These are phyloP conservation scores for Diplazon laetatorius DNA, from an alignment of 2,888 invertebrate species.

Conservation along the genomic window DNA sequence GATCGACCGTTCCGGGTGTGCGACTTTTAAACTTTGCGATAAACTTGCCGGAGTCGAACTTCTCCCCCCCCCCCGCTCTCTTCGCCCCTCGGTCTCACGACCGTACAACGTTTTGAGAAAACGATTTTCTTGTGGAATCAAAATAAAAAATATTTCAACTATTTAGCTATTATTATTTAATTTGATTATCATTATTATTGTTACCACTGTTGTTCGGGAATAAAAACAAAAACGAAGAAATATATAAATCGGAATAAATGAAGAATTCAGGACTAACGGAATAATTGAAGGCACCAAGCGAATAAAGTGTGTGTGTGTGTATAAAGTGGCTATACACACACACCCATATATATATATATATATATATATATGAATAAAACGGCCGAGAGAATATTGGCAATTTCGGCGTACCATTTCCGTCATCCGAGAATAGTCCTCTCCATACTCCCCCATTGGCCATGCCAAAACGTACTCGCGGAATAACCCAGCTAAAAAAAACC, in stretches of 20 bases:
- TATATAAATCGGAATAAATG: conserved; percentile 11
- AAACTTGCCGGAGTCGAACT: conserved; percentile 20
- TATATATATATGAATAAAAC: neutral
- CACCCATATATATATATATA: neutral
- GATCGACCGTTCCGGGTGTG: conserved; percentile 24
- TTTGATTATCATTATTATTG: too few species aligned
- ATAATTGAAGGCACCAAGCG: neutral
- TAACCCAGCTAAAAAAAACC: too few species aligned
- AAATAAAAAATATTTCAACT: too few species aligned
- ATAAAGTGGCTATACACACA: neutral
- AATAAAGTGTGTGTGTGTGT: too few species aligned
- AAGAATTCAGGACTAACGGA: neutral
- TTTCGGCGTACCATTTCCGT: neutral
- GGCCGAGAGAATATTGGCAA: conserved; percentile 20
- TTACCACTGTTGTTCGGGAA: neutral
- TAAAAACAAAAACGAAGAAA: neutral
- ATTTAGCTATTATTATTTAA: too few species aligned
- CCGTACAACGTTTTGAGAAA: too few species aligned
- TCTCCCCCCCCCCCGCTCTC: too few species aligned
- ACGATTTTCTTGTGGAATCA: too few species aligned
- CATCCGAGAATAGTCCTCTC: conserved; percentile 8
- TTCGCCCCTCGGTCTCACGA: too few species aligned
- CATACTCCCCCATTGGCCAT: neutral
- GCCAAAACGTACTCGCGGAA: neutral
- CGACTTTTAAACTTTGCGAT: conserved; percentile 28